These are phyloP conservation scores for Pterocles orientalis DNA, from an alignment of 2,113 vertebrate genomes.

Conservation along the genomic window DNA sequence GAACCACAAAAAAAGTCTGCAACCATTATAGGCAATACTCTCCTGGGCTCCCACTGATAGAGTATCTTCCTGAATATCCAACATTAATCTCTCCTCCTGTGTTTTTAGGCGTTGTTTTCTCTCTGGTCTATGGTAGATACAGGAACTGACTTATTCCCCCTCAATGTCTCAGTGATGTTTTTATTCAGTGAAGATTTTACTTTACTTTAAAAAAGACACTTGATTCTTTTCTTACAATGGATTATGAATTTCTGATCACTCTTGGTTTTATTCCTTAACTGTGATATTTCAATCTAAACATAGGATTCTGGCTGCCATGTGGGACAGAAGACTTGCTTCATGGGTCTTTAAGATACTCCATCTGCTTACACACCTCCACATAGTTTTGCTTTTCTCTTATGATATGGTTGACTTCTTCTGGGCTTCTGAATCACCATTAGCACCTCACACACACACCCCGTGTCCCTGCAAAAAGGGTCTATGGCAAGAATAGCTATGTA, in stretches of 20 bases:
- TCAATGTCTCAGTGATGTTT: not conserved
- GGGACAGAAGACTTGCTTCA: not conserved
- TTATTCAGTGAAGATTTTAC: not conserved
- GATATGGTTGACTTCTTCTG: not conserved
- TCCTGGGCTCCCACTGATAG: not conserved
- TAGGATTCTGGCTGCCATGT: not conserved
- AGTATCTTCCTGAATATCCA: not conserved
- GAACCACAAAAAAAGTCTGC: not conserved
- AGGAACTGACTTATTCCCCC: not conserved
- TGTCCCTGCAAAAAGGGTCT: not conserved
- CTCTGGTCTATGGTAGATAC: not conserved
- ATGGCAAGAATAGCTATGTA: not conserved
- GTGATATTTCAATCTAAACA: not conserved
- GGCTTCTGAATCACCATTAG: not conserved
- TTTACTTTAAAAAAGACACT: not conserved
- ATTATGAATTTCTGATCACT: not conserved
- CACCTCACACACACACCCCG: not conserved
- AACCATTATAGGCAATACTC: not conserved
- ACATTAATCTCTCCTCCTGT: not conserved
- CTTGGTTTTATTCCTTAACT: not conserved
- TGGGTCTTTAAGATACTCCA: fast-evolving
- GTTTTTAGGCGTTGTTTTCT: not conserved
- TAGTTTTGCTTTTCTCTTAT: not conserved
- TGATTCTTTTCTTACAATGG: not conserved
- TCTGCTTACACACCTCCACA: not conserved